Conservation (phyloP, 1,140 invertebrate genomes). For the Leptopilina boulardi region DNA sequence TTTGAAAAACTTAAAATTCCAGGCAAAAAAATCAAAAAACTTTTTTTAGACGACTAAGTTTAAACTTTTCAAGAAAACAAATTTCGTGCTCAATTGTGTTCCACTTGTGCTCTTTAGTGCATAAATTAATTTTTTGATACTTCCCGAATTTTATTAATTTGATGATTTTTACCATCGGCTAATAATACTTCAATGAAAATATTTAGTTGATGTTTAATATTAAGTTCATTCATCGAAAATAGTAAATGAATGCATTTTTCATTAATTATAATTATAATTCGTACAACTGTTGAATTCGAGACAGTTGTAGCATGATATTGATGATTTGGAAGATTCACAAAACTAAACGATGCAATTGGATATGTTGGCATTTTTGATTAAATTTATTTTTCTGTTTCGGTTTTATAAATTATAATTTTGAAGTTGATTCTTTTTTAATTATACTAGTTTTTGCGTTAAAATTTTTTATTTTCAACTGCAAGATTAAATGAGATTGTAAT, state of each 20-base stretch:
- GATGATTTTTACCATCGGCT: conserved; percentile 42
- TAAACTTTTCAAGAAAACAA: too few species aligned
- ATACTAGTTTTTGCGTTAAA: too few species aligned
- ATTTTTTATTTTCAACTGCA: too few species aligned
- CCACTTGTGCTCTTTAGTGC: too few species aligned
- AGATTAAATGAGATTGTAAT: too few species aligned
- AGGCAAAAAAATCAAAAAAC: too few species aligned
- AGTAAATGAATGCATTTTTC: conserved; percentile 47
- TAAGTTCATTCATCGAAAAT: not conserved
- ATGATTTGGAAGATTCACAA: not conserved
- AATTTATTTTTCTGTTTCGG: not conserved
- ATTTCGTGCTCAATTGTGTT: too few species aligned
- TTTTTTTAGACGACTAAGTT: too few species aligned
- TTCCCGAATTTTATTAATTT: conserved; percentile 1
- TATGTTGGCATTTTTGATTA: not conserved
- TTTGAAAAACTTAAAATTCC: too few species aligned
- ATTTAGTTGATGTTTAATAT: conserved; percentile 41
- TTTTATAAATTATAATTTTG: not conserved
- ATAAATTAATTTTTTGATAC: too few species aligned
- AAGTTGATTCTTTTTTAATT: too few species aligned
- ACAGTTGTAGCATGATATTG: too few species aligned
- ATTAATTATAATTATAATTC: conserved; percentile 60
- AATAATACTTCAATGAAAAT: conserved; percentile 59
- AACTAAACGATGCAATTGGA: not conserved
- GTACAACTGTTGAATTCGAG: not conserved